These are phyloP conservation scores for Mormyrus proboscirostris DNA, from an alignment of 2,797 vertebrate species.

Conservation along the genomic window DNA sequence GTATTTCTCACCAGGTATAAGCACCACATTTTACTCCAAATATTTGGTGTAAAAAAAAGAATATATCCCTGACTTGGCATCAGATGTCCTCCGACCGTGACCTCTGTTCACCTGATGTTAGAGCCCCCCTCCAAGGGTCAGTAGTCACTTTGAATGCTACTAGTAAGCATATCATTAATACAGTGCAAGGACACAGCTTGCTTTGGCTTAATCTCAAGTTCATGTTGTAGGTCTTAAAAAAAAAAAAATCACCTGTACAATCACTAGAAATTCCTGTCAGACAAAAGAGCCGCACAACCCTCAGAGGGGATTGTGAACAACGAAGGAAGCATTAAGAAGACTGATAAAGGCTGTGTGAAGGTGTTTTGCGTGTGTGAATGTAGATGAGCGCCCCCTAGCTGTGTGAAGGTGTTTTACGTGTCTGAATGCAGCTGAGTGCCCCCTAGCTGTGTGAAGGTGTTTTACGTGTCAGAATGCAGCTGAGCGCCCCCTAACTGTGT, in stretches of 20 bases:
- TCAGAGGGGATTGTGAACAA: background rate
- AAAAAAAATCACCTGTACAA: constrained; percentile 35
- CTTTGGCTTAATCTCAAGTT: background rate
- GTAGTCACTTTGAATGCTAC: background rate
- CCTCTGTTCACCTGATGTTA: background rate
- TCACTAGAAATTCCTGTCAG: background rate
- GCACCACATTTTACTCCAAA: background rate
- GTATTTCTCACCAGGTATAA: background rate
- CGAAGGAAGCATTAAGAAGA: background rate
- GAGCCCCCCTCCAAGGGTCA: background rate
- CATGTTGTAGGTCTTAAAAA: background rate
- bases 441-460: background rate
- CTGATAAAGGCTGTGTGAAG: background rate
- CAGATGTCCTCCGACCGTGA: background rate
- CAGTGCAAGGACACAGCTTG: background rate
- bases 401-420: background rate
- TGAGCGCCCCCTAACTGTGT: background rate
- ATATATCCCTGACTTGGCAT: background rate
- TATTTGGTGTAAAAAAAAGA: background rate
- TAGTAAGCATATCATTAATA: background rate
- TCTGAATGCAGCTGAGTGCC: background rate
- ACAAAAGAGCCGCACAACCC: background rate
- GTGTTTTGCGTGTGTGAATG: background rate
- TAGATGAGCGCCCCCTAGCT: background rate
- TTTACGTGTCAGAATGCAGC: background rate